phyloP scores from a whole-genome alignment of 1,140 invertebrate genomes.

The Drosophila arawakana region DNA sequence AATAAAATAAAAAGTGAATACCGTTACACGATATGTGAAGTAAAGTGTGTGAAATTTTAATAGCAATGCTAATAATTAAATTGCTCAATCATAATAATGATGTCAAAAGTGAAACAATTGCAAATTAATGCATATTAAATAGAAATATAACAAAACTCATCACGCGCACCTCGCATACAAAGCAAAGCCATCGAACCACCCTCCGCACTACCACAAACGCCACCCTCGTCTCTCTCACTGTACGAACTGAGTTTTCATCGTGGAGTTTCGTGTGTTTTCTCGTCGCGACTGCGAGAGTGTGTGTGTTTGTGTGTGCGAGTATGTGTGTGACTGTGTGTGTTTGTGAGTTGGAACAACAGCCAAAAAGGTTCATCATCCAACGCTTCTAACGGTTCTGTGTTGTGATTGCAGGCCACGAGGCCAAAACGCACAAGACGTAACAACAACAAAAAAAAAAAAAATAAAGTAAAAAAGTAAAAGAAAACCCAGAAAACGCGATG shows the following conservation, averaged over 20 bases:
- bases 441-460: slow-evolving; percentile 6
- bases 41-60: slow-evolving; percentile 29
- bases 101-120: slow-evolving; percentile 52
- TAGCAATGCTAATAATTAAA: slow-evolving; percentile 26
- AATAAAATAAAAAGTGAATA: no score
- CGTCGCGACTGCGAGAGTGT: not conserved
- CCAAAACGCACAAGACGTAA: slow-evolving; percentile 46
- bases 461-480: slow-evolving; percentile 41
- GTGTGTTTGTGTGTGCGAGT: not conserved
- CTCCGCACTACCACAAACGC: not conserved
- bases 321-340: slow-evolving; percentile 6
- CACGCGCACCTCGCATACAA: slow-evolving; percentile 46
- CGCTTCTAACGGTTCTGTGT: slow-evolving; percentile 23
- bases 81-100: slow-evolving; percentile 19
- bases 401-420: slow-evolving; percentile 57
- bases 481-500: slow-evolving; percentile 67
- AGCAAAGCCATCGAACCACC: not conserved
- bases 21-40: slow-evolving; percentile 6
- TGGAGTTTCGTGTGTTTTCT: slow-evolving; percentile 11
- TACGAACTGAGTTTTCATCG: not conserved
- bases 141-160: slow-evolving; percentile 36
- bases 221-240: not conserved
- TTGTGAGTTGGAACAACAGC: slow-evolving; percentile 7
- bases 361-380: slow-evolving; percentile 13
- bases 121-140: slow-evolving; percentile 15